phyloP scores from a whole-genome alignment of 1,140 invertebrate species.

The Sminthurinus signatus region DNA sequence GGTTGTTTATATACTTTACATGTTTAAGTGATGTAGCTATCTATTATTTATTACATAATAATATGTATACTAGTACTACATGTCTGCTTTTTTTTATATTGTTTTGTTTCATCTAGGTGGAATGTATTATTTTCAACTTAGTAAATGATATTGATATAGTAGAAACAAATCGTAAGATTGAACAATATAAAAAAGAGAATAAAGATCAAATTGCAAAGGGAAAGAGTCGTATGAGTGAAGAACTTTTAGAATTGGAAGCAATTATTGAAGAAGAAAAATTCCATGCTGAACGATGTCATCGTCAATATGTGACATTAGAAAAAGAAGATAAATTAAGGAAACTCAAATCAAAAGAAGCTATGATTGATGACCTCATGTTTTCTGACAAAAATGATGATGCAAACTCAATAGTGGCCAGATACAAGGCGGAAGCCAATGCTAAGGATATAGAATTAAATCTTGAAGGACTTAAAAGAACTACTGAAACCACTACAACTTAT shows the following conservation, averaged over 20 bases:
- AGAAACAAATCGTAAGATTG: slow-evolving; percentile 83
- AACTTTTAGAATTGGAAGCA: slow-evolving; percentile 68
- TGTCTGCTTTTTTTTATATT: no score
- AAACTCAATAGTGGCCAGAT: slow-evolving; percentile 75
- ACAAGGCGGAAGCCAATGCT: slow-evolving; percentile 57
- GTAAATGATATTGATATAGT: slow-evolving; percentile 84
- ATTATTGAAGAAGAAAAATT: slow-evolving; percentile 77
- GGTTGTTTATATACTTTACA: no score
- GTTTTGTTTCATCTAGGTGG: slow-evolving; percentile 61
- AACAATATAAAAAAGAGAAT: slow-evolving; percentile 91
- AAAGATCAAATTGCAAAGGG: slow-evolving; percentile 71
- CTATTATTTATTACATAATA: no score
- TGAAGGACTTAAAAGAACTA: neutral
- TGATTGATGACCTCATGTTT: slow-evolving; percentile 88
- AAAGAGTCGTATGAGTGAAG: slow-evolving; percentile 44
- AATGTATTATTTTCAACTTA: slow-evolving; percentile 86
- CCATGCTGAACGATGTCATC: slow-evolving; percentile 57
- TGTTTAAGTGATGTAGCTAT: no score
- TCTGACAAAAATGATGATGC: slow-evolving; percentile 83
- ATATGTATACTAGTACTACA: no score
- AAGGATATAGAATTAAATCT: slow-evolving; percentile 62
- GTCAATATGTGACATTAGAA: slow-evolving; percentile 59
- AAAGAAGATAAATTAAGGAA: slow-evolving; percentile 73
- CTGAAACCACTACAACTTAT: neutral
- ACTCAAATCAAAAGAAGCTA: slow-evolving; percentile 74